Percentiles rank a stretch among this genome's conserved stretches.
These are phyloP conservation scores for Campylomormyrus tamandua DNA, from an alignment of 2,113 vertebrate species.

Conservation along the genomic window DNA sequence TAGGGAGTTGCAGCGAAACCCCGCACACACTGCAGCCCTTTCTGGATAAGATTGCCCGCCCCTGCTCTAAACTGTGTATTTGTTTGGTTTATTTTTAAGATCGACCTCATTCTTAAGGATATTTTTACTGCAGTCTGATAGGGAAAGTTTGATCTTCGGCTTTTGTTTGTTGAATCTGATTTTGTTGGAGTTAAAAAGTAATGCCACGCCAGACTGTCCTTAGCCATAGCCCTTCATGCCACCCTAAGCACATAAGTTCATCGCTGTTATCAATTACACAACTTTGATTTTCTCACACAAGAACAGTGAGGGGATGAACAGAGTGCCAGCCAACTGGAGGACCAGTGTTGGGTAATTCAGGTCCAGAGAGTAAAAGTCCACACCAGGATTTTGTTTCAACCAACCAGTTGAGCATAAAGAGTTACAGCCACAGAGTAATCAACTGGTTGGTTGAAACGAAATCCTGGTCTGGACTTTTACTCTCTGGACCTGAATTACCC, in stretches of 20 bases:
- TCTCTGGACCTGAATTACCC: too few relatives aligned
- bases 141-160: background rate
- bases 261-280: background rate
- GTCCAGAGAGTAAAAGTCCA: too few relatives aligned
- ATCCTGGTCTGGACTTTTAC: too few relatives aligned
- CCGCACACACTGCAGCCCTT: too few relatives aligned
- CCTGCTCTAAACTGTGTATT: background rate
- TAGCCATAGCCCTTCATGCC: background rate
- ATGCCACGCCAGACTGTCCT: background rate
- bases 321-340: background rate
- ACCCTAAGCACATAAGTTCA: background rate
- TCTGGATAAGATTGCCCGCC: too few relatives aligned
- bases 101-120: background rate
- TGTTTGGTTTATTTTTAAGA: background rate
- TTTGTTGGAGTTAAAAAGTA: background rate
- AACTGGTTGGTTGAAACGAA: too few relatives aligned
- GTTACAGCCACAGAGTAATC: too few relatives aligned
- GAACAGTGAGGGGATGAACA: background rate
- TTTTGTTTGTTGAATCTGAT: background rate
- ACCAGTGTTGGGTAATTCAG: too few relatives aligned
- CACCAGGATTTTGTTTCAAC: too few relatives aligned
- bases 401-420: too few relatives aligned
- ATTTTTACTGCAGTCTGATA: background rate
- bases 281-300: background rate
- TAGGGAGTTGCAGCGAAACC: too few relatives aligned